Base-by-base conservation (phyloP, 2,888 invertebrate species). In the Oscheius sp. region DNA sequence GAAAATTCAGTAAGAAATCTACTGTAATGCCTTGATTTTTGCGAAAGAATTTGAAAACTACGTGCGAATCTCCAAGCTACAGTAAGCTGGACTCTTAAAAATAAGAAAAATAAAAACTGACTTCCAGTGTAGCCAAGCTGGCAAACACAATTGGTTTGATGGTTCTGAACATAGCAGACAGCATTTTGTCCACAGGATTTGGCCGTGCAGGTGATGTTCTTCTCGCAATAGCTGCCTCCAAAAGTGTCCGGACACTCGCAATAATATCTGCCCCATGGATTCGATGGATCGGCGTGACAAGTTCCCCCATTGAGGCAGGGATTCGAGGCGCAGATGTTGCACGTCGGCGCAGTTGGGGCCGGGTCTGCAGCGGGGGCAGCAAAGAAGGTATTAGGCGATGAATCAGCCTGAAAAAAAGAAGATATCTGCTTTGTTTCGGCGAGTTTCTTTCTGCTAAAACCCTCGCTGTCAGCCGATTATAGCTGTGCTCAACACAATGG, bases 151-250 rank as follows among this genome's bases (percentile, higher is more conserved):
- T 78, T 78, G 15, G 74, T 48, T 42, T 80, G 77, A 57, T 80
- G 78, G 57, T 82, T 78, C 5, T 69, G 67, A 27, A 82, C 78
- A 53, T 68, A 79, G 55, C 82, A 82, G 3, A 68, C 27, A 42
- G 82, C 77, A 55, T 80, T 80, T 29, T 68, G 65, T 8, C 82
- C 82, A 48, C 82, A 82, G 5, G 73, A 46, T 25, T 69, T 68
- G 20, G 46, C 45, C 4, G 63, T 73, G 65, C 80, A 81, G 17
- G 63, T 46, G 31, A 79, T 71, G 8, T 65, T 55, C n/a, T 73
- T 74, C 75, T 91, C 90, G 87, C 94, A 94, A 78, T 90, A 90
- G 70, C 89, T 87, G 1, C 94, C 94, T 87, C 93, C 93, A 85
- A 90, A 90, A 45, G 91, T 90, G 39, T 88, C 87, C 78, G 83